A percentile compares a stretch with the other conserved stretches of the same genome.
These are phyloP conservation scores for Pipistrellus nathusii DNA, from an alignment of 2,797 vertebrate genomes.

Conservation along the genomic window DNA sequence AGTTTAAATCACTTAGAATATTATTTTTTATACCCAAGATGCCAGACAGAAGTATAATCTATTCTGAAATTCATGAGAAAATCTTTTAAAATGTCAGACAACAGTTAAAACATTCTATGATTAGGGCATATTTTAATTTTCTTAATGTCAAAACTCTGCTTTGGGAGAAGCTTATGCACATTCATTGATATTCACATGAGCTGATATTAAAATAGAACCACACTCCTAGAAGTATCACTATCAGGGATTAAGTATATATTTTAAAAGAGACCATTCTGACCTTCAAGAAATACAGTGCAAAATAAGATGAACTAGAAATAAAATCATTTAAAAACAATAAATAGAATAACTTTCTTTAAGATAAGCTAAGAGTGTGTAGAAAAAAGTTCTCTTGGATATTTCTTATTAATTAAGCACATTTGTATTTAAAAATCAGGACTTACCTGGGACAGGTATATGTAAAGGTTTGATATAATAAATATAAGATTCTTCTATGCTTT, in stretches of 20 bases:
- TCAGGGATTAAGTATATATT: conserved; percentile 46
- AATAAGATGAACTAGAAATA: conserved; percentile 22
- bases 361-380: neutral
- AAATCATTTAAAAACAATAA: conserved; percentile 62
- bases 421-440: neutral
- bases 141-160: conserved; percentile 81
- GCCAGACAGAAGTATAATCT: conserved; percentile 73
- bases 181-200: conserved; percentile 74
- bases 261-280: conserved; percentile 41
- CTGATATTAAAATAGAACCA: conserved; percentile 75
- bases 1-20: conserved; percentile 75
- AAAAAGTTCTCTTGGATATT: neutral
- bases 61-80: conserved; percentile 79
- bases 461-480: neutral
- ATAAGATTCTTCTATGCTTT: neutral
- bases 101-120: conserved; percentile 81
- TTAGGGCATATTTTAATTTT: conserved; percentile 84
- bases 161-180: conserved; percentile 72
- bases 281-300: conserved; percentile 51
- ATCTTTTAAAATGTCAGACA: conserved; percentile 84
- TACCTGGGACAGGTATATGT: neutral
- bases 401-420: conserved; percentile 19
- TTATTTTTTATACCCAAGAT: conserved; percentile 77
- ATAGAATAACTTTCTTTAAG: conserved; percentile 6
- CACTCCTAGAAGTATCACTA: conserved; percentile 71